phyloP scores from a whole-genome alignment of 2,888 invertebrate species.

The Synanthedon tipuliformis region DNA sequence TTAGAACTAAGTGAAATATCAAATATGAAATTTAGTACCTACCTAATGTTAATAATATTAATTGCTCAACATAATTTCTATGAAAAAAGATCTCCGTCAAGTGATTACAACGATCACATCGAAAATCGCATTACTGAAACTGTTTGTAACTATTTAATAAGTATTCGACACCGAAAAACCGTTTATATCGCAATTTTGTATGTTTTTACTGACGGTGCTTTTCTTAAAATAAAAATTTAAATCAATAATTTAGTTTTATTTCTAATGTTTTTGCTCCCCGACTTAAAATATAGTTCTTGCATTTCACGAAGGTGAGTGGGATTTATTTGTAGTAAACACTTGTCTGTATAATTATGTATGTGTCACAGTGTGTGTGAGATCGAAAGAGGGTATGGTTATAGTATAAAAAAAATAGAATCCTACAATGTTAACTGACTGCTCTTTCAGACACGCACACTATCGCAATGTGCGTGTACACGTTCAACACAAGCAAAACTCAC shows the following conservation, averaged over 20 bases:
- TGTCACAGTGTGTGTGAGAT: too few relatives aligned
- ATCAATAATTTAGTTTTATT: conserved; percentile 19
- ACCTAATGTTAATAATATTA: conserved; percentile 22
- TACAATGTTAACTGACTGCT: too few relatives aligned
- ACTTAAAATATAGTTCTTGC: neutral
- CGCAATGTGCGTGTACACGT: too few relatives aligned
- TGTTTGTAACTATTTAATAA: conserved; percentile 47
- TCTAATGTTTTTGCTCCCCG: neutral
- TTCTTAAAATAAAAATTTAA: conserved; percentile 56
- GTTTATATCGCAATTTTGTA: conserved; percentile 60
- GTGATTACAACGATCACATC: neutral
- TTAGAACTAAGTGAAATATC: conserved; percentile 18
- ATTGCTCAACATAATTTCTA: conserved; percentile 41
- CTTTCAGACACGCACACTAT: too few relatives aligned
- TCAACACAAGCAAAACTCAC: too few relatives aligned
- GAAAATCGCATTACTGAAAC: conserved; percentile 9
- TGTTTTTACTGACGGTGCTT: conserved; percentile 69
- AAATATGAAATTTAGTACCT: conserved; percentile 20
- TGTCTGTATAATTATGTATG: too few relatives aligned
- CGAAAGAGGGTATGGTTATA: too few relatives aligned
- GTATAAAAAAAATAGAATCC: too few relatives aligned
- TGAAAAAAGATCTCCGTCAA: neutral
- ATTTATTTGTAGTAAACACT: too few relatives aligned
- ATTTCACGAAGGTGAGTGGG: too few relatives aligned
- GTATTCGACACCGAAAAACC: conserved; percentile 55